These are phyloP conservation scores for Apis dorsata DNA, from an alignment of 1,140 invertebrate species.

Conservation along the genomic window DNA sequence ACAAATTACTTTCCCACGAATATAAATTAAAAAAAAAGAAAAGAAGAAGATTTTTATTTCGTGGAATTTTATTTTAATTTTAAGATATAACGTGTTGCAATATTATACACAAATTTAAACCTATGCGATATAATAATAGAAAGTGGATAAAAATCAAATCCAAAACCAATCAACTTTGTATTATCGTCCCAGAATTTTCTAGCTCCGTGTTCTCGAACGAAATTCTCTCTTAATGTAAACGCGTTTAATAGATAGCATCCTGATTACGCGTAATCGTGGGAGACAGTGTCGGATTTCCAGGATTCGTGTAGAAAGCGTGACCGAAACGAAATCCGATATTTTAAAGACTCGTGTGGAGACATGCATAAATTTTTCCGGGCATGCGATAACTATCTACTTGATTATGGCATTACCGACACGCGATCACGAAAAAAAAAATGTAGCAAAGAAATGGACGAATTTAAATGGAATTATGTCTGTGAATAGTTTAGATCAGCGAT, in stretches of 20 bases:
- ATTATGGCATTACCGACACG: conserved; percentile 27
- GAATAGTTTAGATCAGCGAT: too few relatives aligned
- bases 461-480: background rate
- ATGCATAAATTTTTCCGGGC: conserved; percentile 1
- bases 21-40: too few relatives aligned
- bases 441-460: background rate
- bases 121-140: too few relatives aligned
- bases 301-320: conserved; percentile 69
- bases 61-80: too few relatives aligned
- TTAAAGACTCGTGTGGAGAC: conserved; percentile 21
- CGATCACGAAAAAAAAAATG: conserved; percentile 23
- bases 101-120: too few relatives aligned
- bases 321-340: conserved; percentile 49
- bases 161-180: background rate
- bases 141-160: background rate
- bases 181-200: background rate
- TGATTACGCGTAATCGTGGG: conserved; percentile 35
- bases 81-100: too few relatives aligned
- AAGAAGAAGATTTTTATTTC: too few relatives aligned
- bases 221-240: background rate
- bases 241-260: background rate
- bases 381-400: background rate
- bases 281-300: conserved; percentile 52
- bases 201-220: background rate
- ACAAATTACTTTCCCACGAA: too few relatives aligned